Conservation (phyloP, 2,113 vertebrate genomes). For the Carassius gibelio region DNA sequence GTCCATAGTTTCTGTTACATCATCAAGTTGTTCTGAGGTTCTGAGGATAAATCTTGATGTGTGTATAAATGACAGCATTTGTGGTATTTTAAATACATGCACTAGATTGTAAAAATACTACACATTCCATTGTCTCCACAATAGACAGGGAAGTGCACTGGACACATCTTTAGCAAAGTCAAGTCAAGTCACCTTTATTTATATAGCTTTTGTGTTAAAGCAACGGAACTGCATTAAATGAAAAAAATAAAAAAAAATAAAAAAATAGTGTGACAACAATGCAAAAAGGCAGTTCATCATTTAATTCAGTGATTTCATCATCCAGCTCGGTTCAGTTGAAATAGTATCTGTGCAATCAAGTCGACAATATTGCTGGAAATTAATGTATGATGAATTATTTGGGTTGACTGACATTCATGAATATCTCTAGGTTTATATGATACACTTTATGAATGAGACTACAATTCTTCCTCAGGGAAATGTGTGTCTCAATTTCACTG, state of each 20-base stretch:
- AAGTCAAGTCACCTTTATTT: too few species aligned
- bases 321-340: too few species aligned
- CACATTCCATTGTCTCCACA: not conserved
- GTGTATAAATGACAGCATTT: not conserved
- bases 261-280: too few species aligned
- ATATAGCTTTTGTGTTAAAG: too few species aligned
- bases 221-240: too few species aligned
- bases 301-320: too few species aligned
- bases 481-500: not conserved
- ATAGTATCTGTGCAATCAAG: too few species aligned
- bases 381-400: not conserved
- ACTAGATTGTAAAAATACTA: not conserved
- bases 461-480: not conserved
- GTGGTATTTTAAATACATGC: not conserved
- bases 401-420: not conserved
- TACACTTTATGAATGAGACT: not conserved
- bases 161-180: not conserved
- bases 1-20: too few species aligned
- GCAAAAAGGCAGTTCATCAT: too few species aligned
- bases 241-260: too few species aligned
- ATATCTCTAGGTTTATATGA: not conserved
- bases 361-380: too few species aligned
- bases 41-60: not conserved
- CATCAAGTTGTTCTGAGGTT: too few species aligned
- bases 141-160: not conserved